These are phyloP conservation scores for Synaphobranchus kaupii DNA, from an alignment of 2,797 vertebrate species.

Conservation along the genomic window DNA sequence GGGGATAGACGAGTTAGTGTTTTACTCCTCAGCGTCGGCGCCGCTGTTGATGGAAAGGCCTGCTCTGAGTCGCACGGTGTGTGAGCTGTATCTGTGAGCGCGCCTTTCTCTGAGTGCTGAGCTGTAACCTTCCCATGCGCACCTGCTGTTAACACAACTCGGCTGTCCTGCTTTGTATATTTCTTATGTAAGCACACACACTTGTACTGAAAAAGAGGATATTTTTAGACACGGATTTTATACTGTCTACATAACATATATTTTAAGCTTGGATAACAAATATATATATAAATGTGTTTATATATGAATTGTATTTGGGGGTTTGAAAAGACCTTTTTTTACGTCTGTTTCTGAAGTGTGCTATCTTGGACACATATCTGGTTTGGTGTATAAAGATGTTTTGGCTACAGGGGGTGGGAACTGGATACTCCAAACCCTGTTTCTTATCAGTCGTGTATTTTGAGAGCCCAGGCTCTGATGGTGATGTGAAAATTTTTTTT, in stretches of 20 bases:
- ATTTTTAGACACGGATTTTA: constrained; percentile 42
- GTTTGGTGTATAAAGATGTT: constrained; percentile 35
- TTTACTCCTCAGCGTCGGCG: not conserved
- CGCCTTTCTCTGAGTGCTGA: not conserved
- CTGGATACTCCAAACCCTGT: constrained; percentile 19
- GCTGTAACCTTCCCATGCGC: not conserved
- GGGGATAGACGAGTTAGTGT: not conserved
- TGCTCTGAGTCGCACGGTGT: not conserved
- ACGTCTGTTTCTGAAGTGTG: constrained; percentile 34
- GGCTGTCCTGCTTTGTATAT: constrained; percentile 6
- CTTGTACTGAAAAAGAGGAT: constrained; percentile 24
- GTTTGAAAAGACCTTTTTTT: constrained; percentile 32
- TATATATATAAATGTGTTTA: constrained; percentile 25
- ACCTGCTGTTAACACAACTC: constrained; percentile 15
- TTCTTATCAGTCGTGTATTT: constrained; percentile 22
- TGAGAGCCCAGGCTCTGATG: not conserved
- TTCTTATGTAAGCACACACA: constrained; percentile 11
- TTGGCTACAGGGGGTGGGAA: constrained; percentile 27
- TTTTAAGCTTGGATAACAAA: constrained; percentile 34
- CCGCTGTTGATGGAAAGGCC: not conserved
- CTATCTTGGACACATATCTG: constrained; percentile 40
- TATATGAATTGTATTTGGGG: constrained; percentile 35
- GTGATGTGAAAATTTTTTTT: constrained; percentile 18
- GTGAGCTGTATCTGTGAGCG: not conserved
- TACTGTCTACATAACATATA: constrained; percentile 40